Conservation (phyloP, 2,888 invertebrate species). For the Pollenia griseotomentosa region DNA sequence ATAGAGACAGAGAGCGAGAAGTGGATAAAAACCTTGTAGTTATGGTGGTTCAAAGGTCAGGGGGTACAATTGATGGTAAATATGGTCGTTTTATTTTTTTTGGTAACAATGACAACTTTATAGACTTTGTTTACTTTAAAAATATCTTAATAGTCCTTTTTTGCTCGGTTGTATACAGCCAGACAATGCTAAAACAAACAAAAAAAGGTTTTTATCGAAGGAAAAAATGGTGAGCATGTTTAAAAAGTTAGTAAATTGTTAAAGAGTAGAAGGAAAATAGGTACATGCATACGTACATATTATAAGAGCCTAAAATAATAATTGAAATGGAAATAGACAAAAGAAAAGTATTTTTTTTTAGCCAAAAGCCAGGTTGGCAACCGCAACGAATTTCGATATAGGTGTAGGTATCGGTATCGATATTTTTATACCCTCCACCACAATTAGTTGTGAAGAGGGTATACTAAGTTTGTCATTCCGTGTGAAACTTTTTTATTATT, state of each 20-base stretch:
- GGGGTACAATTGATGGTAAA: too few species aligned
- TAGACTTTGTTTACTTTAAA: conserved; percentile 1
- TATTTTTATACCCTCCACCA: too few species aligned
- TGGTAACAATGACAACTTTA: neutral
- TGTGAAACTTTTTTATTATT: too few species aligned
- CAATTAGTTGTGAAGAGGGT: too few species aligned
- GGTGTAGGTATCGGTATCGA: too few species aligned
- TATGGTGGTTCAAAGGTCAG: too few species aligned
- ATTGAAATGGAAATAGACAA: neutral
- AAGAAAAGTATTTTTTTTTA: too few species aligned
- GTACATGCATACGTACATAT: neutral
- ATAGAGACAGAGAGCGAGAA: neutral
- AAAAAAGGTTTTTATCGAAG: neutral
- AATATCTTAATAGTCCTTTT: neutral
- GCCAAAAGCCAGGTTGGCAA: too few species aligned
- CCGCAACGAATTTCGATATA: too few species aligned
- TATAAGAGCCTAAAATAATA: neutral
- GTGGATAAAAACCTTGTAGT: neutral
- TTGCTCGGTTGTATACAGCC: too few species aligned
- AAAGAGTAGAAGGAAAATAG: neutral
- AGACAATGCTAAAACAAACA: neutral
- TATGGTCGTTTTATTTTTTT: too few species aligned
- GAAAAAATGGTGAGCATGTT: neutral
- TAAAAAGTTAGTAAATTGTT: neutral
- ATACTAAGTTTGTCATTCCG: too few species aligned